Evolutionary conservation across 2,797 vertebrate species (phyloP).

Genomic region (Cynodonichthys magdalenae): DNA sequence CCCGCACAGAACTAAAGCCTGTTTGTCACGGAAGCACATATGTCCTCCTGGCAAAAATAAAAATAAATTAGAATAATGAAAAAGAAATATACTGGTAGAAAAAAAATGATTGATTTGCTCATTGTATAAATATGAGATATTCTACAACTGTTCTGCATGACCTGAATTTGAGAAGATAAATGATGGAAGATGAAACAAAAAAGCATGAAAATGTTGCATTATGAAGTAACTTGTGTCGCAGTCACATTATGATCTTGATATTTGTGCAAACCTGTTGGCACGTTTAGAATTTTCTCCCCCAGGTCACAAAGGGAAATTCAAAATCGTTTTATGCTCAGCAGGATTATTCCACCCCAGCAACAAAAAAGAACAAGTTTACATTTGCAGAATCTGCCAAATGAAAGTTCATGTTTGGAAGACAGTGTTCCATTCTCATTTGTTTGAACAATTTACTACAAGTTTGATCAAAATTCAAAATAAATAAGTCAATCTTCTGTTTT

Average conservation of each 20-base stretch:
- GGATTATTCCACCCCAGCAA: slow-evolving; percentile 15
- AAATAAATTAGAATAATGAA: not conserved
- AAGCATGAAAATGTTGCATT: slow-evolving; percentile 40
- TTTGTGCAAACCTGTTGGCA: slow-evolving; percentile 30
- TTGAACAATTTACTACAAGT: slow-evolving; percentile 2
- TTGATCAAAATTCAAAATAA: not conserved
- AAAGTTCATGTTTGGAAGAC: slow-evolving; percentile 8
- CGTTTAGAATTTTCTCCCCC: slow-evolving; percentile 28
- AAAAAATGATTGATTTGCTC: slow-evolving; percentile 19
- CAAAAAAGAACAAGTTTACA: slow-evolving; percentile 28
- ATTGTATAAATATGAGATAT: slow-evolving; percentile 25
- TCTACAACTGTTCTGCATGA: slow-evolving; percentile 17
- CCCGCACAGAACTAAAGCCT: slow-evolving; percentile 7
- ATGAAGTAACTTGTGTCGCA: slow-evolving; percentile 37
- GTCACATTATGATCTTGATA: slow-evolving; percentile 36
- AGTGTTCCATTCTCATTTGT: not conserved
- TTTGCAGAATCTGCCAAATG: slow-evolving; percentile 7
- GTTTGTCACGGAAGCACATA: slow-evolving; percentile 25
- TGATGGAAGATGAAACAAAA: slow-evolving; percentile 40
- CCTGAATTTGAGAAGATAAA: slow-evolving; percentile 24
- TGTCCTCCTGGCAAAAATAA: not conserved
- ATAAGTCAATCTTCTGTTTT: not conserved
- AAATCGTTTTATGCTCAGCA: slow-evolving; percentile 22
- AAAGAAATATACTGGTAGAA: not conserved
- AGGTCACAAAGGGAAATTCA: slow-evolving; percentile 16